phyloP scores from a whole-genome alignment of 2,797 vertebrate species.

The Tiaroga cobitis region DNA sequence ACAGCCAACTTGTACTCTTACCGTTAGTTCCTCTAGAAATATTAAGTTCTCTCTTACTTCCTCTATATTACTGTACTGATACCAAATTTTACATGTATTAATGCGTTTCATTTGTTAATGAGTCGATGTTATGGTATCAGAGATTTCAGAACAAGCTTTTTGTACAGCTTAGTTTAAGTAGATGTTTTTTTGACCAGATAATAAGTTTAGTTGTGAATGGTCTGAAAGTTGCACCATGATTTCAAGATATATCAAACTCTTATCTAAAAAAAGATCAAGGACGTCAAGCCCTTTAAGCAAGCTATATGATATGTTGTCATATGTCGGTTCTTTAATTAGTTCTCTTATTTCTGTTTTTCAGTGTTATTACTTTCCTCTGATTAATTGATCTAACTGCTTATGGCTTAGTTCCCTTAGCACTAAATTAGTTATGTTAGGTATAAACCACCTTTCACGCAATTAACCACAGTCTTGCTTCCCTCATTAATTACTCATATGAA shows the following conservation, averaged over 20 bases:
- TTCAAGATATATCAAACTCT: not conserved
- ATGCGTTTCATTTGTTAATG: not conserved
- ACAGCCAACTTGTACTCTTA: not conserved
- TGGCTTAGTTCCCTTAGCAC: not conserved
- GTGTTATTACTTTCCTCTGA: not conserved
- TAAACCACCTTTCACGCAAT: not conserved
- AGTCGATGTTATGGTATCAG: not conserved
- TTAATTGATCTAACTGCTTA: not conserved
- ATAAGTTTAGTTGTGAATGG: not conserved
- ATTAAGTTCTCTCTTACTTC: not conserved
- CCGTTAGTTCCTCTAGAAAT: not conserved
- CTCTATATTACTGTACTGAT: not conserved
- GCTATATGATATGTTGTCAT: not conserved
- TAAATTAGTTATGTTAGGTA: conserved; percentile 1
- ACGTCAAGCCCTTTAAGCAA: not conserved
- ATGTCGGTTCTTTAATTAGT: conserved; percentile 2
- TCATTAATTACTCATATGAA: not conserved
- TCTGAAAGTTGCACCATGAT: not conserved
- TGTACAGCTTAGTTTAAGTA: not conserved
- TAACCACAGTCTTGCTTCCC: not conserved
- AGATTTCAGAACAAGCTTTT: not conserved
- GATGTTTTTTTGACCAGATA: not conserved
- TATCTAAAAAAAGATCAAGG: not conserved
- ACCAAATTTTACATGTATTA: not conserved
- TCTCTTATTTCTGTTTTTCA: not conserved